Base-by-base conservation (phyloP, 2,888 invertebrate genomes). In the Exocentrus adspersus region DNA sequence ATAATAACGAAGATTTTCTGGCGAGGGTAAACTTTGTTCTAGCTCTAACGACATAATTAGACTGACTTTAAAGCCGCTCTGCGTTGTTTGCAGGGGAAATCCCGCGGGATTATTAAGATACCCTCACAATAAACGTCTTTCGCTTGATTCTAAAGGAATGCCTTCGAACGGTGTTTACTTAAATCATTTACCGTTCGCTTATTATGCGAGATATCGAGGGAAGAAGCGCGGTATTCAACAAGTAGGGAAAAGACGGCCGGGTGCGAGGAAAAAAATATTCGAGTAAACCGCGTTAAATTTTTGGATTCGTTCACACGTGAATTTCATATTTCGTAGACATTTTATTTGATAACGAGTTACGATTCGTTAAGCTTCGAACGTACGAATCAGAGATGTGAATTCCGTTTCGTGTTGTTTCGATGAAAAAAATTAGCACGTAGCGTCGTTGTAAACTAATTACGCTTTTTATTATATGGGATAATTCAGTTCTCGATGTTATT, bases 141-240 rank as follows among this genome's bases (percentile, higher is more conserved):
- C 60, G 57, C 58, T 64, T 64, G 56, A 52, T 57, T 51, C 61
- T 60, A 60, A 64, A n/a, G 52, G 48, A 48, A 51, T 60, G 37
- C 48, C 60, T 53, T 45, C 53, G 53, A 45, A 60, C 58, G 48
- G 50, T 67, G 61, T 67, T 67, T 67, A 58, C 59, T 28, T 28
- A 63, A 66, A 63, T 56, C 41, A 66, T 66, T 62, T 59, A 32
- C 53, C 28, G 43, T 50, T 43, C 50, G 50, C 61, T 59, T 56
- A 59, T 60, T 56, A 56, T 17, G 10, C 7, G 5, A 2, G 9
- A n/a, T 9, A 28, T 5, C 28, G 30, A 7, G 30, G 30, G 30
- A n/a, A 1, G n/a, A n/a, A 7, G 30, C 5, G 30, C 10, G 30
- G 30, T n/a, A n/a, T 30, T 30, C 30, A 30, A 30, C 30, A 30